These are phyloP conservation scores for Macroteleia sp. DNA, from an alignment of 2,888 invertebrate species.

Conservation along the genomic window DNA sequence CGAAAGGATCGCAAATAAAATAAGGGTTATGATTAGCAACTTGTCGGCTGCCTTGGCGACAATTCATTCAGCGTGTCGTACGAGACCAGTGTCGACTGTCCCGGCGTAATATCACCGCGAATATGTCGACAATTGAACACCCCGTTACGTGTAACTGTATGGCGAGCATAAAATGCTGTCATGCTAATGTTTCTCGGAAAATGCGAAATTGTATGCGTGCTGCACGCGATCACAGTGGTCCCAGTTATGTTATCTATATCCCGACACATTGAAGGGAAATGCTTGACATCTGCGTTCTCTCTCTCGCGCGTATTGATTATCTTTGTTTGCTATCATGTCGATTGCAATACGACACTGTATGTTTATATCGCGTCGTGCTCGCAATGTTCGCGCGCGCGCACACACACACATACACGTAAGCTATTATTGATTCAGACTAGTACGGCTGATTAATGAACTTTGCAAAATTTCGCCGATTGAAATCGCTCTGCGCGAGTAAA, in stretches of 20 bases:
- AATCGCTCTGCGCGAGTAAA: constrained; percentile 7
- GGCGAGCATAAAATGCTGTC: constrained; percentile 62
- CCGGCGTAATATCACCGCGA: constrained; percentile 25
- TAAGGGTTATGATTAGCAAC: constrained; percentile 27
- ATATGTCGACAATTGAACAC: constrained; percentile 59
- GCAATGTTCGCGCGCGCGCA: constrained; percentile 21
- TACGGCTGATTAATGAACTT: constrained; percentile 34
- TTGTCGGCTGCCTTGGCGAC: constrained; percentile 37
- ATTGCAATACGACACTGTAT: constrained; percentile 59
- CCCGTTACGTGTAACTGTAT: constrained; percentile 58
- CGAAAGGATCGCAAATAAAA: constrained; percentile 23
- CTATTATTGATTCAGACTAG: constrained; percentile 37
- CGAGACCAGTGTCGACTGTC: constrained; percentile 29
- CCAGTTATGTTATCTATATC: constrained; percentile 62
- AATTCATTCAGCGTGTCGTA: constrained; percentile 44
- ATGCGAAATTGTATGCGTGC: constrained; percentile 66
- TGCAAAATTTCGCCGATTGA: constrained; percentile 25
- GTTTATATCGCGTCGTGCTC: constrained; percentile 32
- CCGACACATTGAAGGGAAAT: constrained; percentile 57
- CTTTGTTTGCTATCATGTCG: constrained; percentile 63
- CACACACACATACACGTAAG: constrained; percentile 7
- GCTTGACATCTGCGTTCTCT: constrained; percentile 62
- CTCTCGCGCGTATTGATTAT: constrained; percentile 58
- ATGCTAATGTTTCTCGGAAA: constrained; percentile 67
- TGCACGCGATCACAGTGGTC: constrained; percentile 64